These are phyloP conservation scores for Ypsolopha sequella DNA, from an alignment of 2,888 invertebrate species.

Conservation along the genomic window DNA sequence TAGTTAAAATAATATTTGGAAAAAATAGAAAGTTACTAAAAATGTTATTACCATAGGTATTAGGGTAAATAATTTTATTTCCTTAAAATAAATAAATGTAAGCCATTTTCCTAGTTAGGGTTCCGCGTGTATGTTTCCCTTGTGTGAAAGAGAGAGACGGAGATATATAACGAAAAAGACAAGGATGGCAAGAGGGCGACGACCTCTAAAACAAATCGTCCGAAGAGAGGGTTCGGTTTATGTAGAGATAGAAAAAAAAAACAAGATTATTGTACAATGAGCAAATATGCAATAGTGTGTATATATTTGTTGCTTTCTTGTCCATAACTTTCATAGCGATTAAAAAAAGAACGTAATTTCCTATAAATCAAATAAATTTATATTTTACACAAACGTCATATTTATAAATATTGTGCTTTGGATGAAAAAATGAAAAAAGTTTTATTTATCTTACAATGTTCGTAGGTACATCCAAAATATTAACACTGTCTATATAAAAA, in stretches of 20 bases:
- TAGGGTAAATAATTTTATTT: background rate
- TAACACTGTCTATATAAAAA: no score
- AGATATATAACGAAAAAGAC: slow-evolving; percentile 29
- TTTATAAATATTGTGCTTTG: background rate
- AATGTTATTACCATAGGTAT: background rate
- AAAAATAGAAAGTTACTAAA: no score
- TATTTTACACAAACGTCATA: background rate
- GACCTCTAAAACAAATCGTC: slow-evolving; percentile 69
- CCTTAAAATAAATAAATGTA: no score
- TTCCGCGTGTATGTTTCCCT: slow-evolving; percentile 53
- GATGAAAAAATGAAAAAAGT: background rate
- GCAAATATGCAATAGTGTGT: no score
- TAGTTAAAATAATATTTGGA: no score
- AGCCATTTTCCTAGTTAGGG: slow-evolving; percentile 30
- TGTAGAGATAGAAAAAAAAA: slow-evolving; percentile 45
- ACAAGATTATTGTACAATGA: no score
- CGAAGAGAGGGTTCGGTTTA: slow-evolving; percentile 62
- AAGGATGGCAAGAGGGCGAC: slow-evolving; percentile 50
- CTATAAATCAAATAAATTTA: no score
- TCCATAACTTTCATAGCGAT: no score
- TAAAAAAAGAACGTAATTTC: no score
- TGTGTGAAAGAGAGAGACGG: slow-evolving; percentile 37
- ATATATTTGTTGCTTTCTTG: no score
- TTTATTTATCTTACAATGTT: no score
- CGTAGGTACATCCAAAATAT: no score